Conservation (phyloP, 2,888 invertebrate species). For the Ashinkailepas kermadecensis region DNA sequence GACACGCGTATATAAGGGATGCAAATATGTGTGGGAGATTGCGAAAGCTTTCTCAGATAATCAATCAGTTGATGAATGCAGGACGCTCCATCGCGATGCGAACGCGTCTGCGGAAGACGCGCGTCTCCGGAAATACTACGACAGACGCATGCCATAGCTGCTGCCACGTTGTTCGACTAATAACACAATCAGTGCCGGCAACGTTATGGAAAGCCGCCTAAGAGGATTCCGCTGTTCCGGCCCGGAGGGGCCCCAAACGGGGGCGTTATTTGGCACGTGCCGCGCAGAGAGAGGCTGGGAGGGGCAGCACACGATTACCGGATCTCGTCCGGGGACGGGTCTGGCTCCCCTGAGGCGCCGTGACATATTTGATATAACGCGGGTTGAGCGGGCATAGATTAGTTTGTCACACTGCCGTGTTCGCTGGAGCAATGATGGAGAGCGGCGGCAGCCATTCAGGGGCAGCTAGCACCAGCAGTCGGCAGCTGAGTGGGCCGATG, state of each 20-base stretch:
- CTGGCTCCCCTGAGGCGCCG: not conserved
- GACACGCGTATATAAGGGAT: no score
- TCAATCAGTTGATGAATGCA: no score
- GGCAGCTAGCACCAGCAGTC: no score
- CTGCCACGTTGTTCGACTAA: no score
- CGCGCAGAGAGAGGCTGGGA: not conserved
- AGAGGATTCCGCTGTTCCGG: not conserved
- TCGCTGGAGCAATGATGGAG: not conserved
- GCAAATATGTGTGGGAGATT: no score
- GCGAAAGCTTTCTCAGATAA: no score
- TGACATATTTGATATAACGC: not conserved
- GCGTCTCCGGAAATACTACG: no score
- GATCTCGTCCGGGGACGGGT: not conserved
- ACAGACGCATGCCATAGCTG: no score
- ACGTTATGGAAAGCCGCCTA: not conserved
- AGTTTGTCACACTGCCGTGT: not conserved
- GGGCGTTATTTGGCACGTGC: conserved; percentile 10
- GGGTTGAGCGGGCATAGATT: not conserved
- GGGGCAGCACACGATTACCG: not conserved
- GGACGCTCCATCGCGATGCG: no score
- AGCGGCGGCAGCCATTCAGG: no score
- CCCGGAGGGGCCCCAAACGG: not conserved
- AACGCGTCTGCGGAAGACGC: no score
- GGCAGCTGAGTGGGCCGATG: no score
- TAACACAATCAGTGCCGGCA: not conserved